Evolutionary conservation across 2,888 invertebrate species (phyloP).

Genomic region (Nemotelus nigrinus): DNA sequence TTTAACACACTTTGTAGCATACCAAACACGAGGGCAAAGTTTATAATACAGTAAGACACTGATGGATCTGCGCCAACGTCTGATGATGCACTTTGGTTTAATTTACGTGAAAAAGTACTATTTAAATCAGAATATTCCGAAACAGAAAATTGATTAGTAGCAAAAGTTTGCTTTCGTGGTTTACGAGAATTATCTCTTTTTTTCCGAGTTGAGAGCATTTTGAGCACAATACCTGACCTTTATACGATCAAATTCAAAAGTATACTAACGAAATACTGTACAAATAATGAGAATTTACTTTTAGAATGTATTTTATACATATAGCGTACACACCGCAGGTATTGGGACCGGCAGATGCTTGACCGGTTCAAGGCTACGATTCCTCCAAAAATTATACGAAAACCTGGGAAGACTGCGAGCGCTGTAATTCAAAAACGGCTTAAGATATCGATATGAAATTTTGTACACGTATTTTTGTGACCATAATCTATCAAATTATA

Average conservation of each 20-base stretch:
- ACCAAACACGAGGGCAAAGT: slow-evolving; percentile 8
- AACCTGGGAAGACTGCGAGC: neutral
- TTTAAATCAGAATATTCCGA: neutral
- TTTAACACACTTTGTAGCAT: slow-evolving; percentile 9
- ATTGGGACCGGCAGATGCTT: no score
- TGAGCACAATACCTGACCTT: neutral
- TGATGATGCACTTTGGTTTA: slow-evolving; percentile 14
- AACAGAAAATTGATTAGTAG: slow-evolving; percentile 19
- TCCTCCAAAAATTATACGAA: neutral
- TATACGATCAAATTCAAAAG: no score
- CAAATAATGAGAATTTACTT: no score
- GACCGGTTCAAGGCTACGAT: neutral
- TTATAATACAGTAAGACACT: slow-evolving; percentile 13
- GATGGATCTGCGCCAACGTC: slow-evolving; percentile 7
- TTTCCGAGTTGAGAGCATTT: slow-evolving; percentile 22
- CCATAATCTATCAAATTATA: no score
- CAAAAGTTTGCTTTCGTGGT: slow-evolving; percentile 13
- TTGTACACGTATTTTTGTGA: no score
- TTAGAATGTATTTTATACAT: no score
- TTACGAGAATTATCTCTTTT: slow-evolving; percentile 16
- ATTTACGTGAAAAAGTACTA: slow-evolving; percentile 16
- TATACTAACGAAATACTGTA: no score
- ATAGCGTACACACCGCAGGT: no score
- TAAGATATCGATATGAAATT: no score
- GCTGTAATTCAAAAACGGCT: slow-evolving; percentile 1